These are phyloP conservation scores for Tetramorium alpestre DNA, from an alignment of 1,140 invertebrate species.

Conservation along the genomic window DNA sequence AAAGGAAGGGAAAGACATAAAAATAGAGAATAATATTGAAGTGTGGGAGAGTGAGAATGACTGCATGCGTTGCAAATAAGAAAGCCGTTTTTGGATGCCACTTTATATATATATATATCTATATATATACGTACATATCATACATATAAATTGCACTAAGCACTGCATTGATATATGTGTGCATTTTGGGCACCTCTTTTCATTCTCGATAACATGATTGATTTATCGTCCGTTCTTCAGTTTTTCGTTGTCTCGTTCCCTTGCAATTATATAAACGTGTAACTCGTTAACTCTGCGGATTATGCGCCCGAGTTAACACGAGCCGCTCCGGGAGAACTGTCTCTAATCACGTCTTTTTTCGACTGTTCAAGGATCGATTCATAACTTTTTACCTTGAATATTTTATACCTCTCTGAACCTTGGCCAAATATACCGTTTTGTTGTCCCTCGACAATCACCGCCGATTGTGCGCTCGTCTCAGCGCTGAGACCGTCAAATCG, in stretches of 20 bases:
- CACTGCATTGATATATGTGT: slow-evolving; percentile 86
- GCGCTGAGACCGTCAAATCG: not conserved
- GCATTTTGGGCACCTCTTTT: slow-evolving; percentile 86
- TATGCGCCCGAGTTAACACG: slow-evolving; percentile 62
- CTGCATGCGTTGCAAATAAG: slow-evolving; percentile 85
- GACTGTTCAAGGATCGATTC: slow-evolving; percentile 81
- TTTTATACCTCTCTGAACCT: slow-evolving; percentile 58
- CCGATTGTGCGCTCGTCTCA: slow-evolving; percentile 45
- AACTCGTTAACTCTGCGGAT: slow-evolving; percentile 52
- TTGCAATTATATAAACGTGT: slow-evolving; percentile 46
- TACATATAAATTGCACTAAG: slow-evolving; percentile 86
- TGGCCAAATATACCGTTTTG: slow-evolving; percentile 57
- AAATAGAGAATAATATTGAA: slow-evolving; percentile 70
- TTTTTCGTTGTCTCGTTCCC: slow-evolving; percentile 79
- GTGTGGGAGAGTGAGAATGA: slow-evolving; percentile 86
- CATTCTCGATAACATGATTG: slow-evolving; percentile 83
- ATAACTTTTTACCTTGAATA: slow-evolving; percentile 70
- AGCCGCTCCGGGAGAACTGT: slow-evolving; percentile 47
- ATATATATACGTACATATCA: slow-evolving; percentile 83
- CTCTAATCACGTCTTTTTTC: slow-evolving; percentile 81
- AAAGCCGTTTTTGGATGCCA: slow-evolving; percentile 85
- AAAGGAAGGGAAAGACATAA: slow-evolving; percentile 60
- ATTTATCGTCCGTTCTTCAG: slow-evolving; percentile 80
- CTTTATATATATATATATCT: slow-evolving; percentile 84
- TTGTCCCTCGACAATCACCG: slow-evolving; percentile 57